A percentile compares a stretch with the other conserved stretches of the same genome.
These are phyloP conservation scores for Spheniscus humboldti DNA, from an alignment of 2,797 vertebrate genomes.

Conservation along the genomic window DNA sequence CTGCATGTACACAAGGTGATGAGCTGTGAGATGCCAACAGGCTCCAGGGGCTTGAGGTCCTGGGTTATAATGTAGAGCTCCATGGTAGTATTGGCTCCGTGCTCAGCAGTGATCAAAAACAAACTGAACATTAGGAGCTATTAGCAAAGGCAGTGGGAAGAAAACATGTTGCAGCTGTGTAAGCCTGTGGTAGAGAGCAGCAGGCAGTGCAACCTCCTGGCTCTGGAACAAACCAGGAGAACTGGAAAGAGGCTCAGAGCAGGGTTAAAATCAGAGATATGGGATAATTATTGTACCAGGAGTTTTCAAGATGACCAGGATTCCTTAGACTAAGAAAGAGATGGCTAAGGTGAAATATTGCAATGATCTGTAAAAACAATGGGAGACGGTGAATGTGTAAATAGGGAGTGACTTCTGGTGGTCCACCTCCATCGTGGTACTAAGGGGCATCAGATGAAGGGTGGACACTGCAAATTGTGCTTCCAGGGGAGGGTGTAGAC, in stretches of 20 bases:
- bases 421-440: neutral
- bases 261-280: neutral
- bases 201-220: neutral
- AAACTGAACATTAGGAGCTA: neutral
- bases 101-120: neutral
- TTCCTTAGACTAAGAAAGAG: neutral
- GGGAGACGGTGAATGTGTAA: neutral
- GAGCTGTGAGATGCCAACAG: neutral
- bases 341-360: neutral
- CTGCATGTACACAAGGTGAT: neutral
- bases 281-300: neutral
- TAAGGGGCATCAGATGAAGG: neutral
- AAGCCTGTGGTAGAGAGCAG: neutral
- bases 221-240: neutral
- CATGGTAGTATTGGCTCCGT: neutral
- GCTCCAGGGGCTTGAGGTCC: neutral
- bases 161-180: neutral
- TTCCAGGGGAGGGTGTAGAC: neutral
- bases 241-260: neutral
- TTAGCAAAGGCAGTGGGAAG: neutral
- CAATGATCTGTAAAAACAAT: neutral
- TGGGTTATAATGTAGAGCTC: neutral
- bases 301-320: neutral
- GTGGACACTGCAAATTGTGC: neutral
- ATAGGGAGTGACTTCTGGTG: neutral